phyloP scores from a whole-genome alignment of 2,797 vertebrate species.

The Sciurus carolinensis region DNA sequence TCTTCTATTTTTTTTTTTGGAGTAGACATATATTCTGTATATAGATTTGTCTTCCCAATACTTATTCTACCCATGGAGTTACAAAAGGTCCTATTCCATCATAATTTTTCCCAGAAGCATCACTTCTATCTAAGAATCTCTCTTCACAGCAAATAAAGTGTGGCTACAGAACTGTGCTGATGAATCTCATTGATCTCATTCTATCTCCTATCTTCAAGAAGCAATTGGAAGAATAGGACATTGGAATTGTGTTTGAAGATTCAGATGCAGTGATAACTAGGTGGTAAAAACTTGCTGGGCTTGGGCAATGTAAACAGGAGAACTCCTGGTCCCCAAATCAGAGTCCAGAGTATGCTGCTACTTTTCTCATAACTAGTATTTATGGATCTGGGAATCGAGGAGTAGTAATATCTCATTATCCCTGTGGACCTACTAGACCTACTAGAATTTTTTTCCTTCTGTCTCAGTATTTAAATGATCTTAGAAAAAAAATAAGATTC shows the following conservation, averaged over 20 bases:
- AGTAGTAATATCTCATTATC: not conserved
- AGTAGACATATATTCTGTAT: not conserved
- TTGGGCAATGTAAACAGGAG: not conserved
- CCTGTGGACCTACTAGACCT: too few relatives aligned
- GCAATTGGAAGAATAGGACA: not conserved
- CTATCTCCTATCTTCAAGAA: not conserved
- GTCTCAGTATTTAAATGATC: not conserved
- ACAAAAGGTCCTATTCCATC: not conserved
- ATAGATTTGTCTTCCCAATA: not conserved
- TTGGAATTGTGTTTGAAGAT: not conserved
- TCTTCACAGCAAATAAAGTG: not conserved
- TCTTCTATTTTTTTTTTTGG: not conserved
- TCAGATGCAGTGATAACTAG: not conserved
- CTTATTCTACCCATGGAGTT: not conserved
- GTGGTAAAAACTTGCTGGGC: not conserved
- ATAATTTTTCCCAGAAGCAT: not conserved
- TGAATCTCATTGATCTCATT: not conserved
- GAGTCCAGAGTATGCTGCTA: not conserved
- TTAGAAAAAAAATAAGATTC: not conserved
- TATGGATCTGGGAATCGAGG: not conserved
- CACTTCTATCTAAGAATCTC: not conserved
- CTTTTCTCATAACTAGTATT: not conserved
- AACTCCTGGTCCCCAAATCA: not conserved
- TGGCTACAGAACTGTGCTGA: not conserved
- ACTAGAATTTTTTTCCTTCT: not conserved